Percentiles rank a stretch among this genome's conserved stretches.
Conservation (phyloP, 2,113 vertebrate genomes). For the Gopherus evgoodei region DNA sequence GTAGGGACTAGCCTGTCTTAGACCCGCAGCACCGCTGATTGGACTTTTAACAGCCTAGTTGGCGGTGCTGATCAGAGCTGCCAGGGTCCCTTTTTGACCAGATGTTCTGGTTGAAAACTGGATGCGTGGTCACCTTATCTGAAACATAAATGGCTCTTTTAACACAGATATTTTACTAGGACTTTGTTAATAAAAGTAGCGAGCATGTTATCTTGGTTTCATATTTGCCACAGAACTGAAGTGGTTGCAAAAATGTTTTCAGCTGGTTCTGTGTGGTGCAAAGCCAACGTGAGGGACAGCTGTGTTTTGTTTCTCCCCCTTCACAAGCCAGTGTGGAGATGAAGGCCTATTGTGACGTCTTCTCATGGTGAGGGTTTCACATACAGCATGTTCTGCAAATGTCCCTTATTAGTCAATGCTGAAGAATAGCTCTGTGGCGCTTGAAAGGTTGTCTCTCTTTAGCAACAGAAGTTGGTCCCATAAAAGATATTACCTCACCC, state of each 20-base stretch:
- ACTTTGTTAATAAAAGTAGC: neutral
- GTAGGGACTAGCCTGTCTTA: too few species aligned
- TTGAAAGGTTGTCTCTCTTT: neutral
- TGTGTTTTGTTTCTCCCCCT: neutral
- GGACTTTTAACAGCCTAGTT: too few species aligned
- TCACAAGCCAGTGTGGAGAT: neutral
- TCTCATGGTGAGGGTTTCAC: neutral
- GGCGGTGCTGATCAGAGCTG: too few species aligned
- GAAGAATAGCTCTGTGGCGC: neutral
- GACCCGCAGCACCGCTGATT: too few species aligned
- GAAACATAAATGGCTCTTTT: neutral
- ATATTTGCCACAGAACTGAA: neutral
- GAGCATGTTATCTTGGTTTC: neutral
- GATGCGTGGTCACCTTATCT: too few species aligned
- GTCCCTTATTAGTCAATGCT: neutral
- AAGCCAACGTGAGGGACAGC: neutral
- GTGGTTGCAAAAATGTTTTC: neutral
- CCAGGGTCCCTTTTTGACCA: too few species aligned
- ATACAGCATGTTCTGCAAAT: neutral
- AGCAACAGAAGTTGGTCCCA: neutral
- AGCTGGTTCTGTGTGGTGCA: neutral
- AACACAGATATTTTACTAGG: neutral
- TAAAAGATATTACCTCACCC: neutral
- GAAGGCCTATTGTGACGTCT: neutral
- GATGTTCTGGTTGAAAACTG: too few species aligned